Evolutionary conservation across 2,888 invertebrate genomes (phyloP).

Genomic region (Chloroclystis v-ata): DNA sequence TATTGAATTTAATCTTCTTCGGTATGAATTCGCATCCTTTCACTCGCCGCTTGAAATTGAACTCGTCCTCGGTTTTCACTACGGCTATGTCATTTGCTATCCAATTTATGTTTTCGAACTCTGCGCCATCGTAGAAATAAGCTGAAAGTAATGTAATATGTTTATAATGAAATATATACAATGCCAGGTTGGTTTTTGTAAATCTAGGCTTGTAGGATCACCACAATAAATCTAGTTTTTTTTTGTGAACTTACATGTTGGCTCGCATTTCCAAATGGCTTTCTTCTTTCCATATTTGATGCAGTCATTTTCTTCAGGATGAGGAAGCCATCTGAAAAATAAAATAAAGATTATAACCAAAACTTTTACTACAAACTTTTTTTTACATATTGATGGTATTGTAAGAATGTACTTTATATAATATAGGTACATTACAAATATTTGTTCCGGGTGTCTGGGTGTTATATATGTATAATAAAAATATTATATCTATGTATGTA

Average conservation of each 20-base stretch:
- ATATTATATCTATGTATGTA: too few relatives aligned
- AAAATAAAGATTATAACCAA: background rate
- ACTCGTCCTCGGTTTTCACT: conserved; percentile 59
- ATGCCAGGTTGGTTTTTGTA: too few relatives aligned
- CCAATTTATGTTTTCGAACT: conserved; percentile 64
- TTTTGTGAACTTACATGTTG: conserved; percentile 55
- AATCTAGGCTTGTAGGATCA: too few relatives aligned
- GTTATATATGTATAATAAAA: too few relatives aligned
- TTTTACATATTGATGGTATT: too few relatives aligned
- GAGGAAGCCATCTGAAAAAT: conserved; percentile 46
- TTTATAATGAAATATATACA: too few relatives aligned
- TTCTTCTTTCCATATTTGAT: conserved; percentile 57
- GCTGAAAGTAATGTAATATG: conserved; percentile 30
- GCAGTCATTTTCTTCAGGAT: conserved; percentile 42
- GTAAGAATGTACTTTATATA: too few relatives aligned
- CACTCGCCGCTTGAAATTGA: conserved; percentile 54
- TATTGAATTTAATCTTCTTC: conserved; percentile 50
- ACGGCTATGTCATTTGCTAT: conserved; percentile 65
- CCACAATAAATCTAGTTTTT: too few relatives aligned
- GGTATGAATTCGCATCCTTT: conserved; percentile 63
- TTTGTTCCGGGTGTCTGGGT: too few relatives aligned
- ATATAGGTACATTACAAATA: too few relatives aligned
- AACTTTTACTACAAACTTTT: background rate
- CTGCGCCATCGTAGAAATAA: conserved; percentile 56
- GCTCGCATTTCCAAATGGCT: conserved; percentile 67